Base-by-base conservation (phyloP, 2,113 vertebrate genomes). In the Motacilla alba region DNA sequence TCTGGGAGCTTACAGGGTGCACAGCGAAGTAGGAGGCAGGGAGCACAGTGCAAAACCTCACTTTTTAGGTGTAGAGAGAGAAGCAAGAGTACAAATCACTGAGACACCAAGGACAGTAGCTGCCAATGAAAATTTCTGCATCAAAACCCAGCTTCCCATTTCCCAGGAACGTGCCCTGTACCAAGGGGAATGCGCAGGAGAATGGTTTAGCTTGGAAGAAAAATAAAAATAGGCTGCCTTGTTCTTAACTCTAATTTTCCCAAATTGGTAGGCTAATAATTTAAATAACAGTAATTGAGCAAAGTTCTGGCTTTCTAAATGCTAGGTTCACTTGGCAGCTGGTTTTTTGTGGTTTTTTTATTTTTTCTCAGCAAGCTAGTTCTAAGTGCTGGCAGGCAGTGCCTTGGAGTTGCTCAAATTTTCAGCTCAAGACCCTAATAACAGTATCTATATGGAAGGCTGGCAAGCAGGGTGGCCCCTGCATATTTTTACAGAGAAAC, bases 221-320 rank as follows among this genome's bases (percentile, higher is more conserved):
- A 93, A 96, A 91, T 76, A 94, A 91, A 93, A 95, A 94, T 93
- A 91, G 80, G 58, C 69, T 94, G 68, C 73, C 81, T 91, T 69
- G 44, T 86, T 90, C 92, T 94, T 94, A 94, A 86, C 77, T 81
- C 59, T 53, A 64, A 93, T 95, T 94, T 94, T 92, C 69, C 73
- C 63, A 83, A 90, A 96, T 72, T 91, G 67, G 56, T 89, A 90
- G 92, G 82, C 77, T 94, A 95, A 90, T 96, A 89, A 94, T 89
- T 95, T 95, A 92, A 96, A 96, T 92, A 91, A 96, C 87, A 95
- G 91, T 96, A 90, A 96, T 90, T 94, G 92, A 94, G 69, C 76
- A 68, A 90, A 92, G 76, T 83, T 95, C 93, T 95, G 83, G 66
- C 63, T 95, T 86, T 91, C 77, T 91, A 96, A 93, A 89, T 94